These are phyloP conservation scores for Nesogale talazaci DNA, from an alignment of 2,113 vertebrate species.

Conservation along the genomic window DNA sequence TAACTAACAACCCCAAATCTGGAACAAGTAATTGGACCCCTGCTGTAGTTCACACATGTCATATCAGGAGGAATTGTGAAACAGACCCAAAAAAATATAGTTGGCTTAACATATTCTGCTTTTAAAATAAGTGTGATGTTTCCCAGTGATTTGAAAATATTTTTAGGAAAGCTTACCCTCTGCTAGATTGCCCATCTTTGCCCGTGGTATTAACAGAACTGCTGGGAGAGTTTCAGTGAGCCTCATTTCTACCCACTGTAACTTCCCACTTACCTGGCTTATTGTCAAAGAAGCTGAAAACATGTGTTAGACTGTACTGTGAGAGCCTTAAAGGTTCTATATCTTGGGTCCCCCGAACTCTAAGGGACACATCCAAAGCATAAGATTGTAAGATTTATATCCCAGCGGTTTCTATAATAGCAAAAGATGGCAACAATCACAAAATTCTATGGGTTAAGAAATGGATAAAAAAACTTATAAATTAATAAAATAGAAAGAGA, in stretches of 20 bases:
- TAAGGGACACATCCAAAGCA: not conserved
- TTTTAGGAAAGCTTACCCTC: not conserved
- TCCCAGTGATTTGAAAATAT: not conserved
- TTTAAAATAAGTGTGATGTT: constrained; percentile 16
- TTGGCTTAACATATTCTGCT: not conserved
- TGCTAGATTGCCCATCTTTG: not conserved
- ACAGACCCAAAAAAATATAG: not conserved
- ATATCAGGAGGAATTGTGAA: not conserved
- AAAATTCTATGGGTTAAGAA: too few relatives aligned
- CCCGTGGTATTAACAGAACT: not conserved
- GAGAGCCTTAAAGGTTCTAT: not conserved
- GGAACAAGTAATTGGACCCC: not conserved
- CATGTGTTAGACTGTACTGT: not conserved
- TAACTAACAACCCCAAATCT: not conserved
- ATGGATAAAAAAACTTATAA: too few relatives aligned
- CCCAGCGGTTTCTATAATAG: too few relatives aligned
- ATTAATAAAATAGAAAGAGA: too few relatives aligned
- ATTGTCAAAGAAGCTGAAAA: not conserved
- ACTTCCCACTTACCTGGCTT: not conserved
- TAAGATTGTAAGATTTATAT: not conserved
- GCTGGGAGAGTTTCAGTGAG: not conserved
- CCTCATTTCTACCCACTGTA: not conserved
- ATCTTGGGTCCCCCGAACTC: not conserved
- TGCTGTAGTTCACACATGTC: not conserved
- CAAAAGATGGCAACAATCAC: too few relatives aligned